Conservation (phyloP, 2,888 invertebrate genomes). For the Gari tellinella region DNA sequence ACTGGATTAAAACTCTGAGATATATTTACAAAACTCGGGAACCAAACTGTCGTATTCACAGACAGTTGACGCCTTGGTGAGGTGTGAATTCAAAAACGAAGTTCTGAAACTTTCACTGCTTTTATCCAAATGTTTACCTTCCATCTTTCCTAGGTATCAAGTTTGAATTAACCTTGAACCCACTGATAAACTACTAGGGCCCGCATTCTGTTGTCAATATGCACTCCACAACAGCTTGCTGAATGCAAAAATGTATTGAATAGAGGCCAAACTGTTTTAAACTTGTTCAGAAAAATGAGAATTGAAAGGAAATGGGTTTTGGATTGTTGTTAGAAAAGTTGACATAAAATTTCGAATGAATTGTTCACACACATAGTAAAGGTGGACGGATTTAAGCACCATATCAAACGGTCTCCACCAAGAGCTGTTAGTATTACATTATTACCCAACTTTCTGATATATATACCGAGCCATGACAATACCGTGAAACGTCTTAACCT, state of each 20-base stretch:
- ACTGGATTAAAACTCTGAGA: too few species aligned
- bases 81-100: constrained; percentile 52
- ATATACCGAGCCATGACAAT: constrained; percentile 36
- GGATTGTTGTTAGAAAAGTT: too few species aligned
- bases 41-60: constrained; percentile 6
- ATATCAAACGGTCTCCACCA: too few species aligned
- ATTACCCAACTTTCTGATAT: constrained; percentile 36
- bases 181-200: constrained; percentile 30
- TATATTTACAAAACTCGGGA: too few species aligned
- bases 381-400: too few species aligned
- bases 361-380: too few species aligned
- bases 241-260: too few species aligned
- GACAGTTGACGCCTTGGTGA: constrained; percentile 49
- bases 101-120: constrained; percentile 38
- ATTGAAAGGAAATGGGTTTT: too few species aligned
- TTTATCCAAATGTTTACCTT: constrained; percentile 51
- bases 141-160: constrained; percentile 20
- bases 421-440: constrained; percentile 24
- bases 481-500: constrained; percentile 1
- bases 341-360: too few species aligned
- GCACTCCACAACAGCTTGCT: background rate
- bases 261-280: too few species aligned
- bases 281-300: too few species aligned
- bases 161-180: constrained; percentile 45
- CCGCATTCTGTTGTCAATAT: constrained; percentile 6